phyloP scores from a whole-genome alignment of 64 coral and sea anemone species.

The Pocillopora verrucosa region DNA sequence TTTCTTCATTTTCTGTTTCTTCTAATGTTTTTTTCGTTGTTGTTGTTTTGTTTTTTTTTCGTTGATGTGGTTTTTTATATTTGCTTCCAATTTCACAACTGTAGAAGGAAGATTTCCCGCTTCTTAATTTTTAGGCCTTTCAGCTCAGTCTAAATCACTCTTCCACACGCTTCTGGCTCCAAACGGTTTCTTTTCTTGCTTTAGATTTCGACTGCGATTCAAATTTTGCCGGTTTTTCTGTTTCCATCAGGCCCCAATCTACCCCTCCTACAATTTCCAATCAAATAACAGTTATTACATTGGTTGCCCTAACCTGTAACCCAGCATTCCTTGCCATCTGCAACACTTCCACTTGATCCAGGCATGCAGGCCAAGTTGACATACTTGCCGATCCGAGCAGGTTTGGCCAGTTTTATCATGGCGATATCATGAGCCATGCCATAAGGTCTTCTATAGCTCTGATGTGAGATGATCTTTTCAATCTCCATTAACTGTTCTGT shows the following conservation, averaged over 20 bases:
- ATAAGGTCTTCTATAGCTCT: slow-evolving; percentile 25
- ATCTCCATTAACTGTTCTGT: slow-evolving; percentile 48
- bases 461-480: slow-evolving; percentile 21
- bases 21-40: too few relatives aligned
- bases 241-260: background rate
- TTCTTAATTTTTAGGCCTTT: too few relatives aligned
- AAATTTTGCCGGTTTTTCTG: too few relatives aligned
- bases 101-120: too few relatives aligned
- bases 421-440: slow-evolving; percentile 55
- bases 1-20: too few relatives aligned
- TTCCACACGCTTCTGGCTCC: too few relatives aligned
- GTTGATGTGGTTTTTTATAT: too few relatives aligned
- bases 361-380: slow-evolving; percentile 50
- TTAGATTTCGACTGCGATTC: too few relatives aligned
- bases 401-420: slow-evolving; percentile 30
- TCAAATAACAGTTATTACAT: background rate
- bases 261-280: background rate
- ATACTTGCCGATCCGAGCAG: slow-evolving; percentile 39
- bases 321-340: slow-evolving; percentile 39
- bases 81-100: too few relatives aligned
- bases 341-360: slow-evolving; percentile 43
- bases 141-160: too few relatives aligned
- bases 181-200: too few relatives aligned
- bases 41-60: too few relatives aligned
- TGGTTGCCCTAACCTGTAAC: slow-evolving; percentile 14